Evolutionary conservation across 2,113 vertebrate species (phyloP).

Genomic region (Proteles cristata): DNA sequence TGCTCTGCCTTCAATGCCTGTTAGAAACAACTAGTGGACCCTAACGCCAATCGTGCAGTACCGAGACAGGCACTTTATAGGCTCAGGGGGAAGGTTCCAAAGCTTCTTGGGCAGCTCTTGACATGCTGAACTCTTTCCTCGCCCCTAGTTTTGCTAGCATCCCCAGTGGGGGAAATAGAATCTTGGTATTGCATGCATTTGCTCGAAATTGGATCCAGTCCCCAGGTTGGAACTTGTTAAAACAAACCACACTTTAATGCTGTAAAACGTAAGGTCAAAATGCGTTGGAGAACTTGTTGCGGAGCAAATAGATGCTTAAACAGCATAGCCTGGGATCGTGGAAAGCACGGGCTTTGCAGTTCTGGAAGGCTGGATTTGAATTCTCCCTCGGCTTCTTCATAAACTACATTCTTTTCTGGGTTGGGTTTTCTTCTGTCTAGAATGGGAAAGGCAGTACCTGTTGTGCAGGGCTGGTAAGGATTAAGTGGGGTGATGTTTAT

Average conservation of each 20-base stretch:
- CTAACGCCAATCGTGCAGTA: not conserved
- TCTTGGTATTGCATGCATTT: not conserved
- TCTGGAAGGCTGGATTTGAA: not conserved
- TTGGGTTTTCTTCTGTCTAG: constrained; percentile 33
- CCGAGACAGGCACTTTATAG: not conserved
- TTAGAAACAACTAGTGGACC: not conserved
- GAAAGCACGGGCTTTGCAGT: not conserved
- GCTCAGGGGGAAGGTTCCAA: not conserved
- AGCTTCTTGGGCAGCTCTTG: not conserved
- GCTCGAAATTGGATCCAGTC: not conserved
- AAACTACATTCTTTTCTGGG: not conserved
- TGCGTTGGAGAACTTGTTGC: not conserved
- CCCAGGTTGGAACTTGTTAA: not conserved
- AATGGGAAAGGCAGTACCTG: not conserved
- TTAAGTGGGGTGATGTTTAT: not conserved
- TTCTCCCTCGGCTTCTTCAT: not conserved
- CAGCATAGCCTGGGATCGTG: not conserved
- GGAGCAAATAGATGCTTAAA: not conserved
- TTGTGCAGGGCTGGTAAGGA: not conserved
- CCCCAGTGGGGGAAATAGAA: not conserved
- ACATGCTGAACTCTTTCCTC: not conserved
- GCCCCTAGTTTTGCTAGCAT: not conserved
- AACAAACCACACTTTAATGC: not conserved
- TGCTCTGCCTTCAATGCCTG: rapidly evolving
- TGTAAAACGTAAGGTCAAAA: not conserved